A percentile compares a stretch with the other conserved stretches of the same genome.
These are phyloP conservation scores for Galerucella pusilla DNA, from an alignment of 2,888 invertebrate species.

Conservation along the genomic window DNA sequence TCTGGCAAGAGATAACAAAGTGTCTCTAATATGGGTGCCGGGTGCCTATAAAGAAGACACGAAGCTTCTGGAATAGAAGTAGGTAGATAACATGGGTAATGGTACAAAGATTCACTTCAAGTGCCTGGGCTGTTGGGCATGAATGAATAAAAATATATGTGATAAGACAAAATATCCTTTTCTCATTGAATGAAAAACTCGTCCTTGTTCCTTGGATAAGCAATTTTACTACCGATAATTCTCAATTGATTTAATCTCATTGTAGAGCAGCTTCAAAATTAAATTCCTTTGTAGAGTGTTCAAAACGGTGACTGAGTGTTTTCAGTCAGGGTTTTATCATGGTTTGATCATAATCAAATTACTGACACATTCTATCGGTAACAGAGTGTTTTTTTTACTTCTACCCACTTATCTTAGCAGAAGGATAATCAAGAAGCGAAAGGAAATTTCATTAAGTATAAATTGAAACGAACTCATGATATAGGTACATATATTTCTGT, in stretches of 20 bases:
- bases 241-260: slow-evolving; percentile 9
- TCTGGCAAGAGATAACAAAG: too few relatives aligned
- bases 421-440: neutral
- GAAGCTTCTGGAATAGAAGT: too few relatives aligned
- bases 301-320: neutral
- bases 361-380: neutral
- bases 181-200: too few relatives aligned
- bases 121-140: too few relatives aligned
- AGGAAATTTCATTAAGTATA: neutral
- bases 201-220: neutral
- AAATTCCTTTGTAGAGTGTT: slow-evolving; percentile 7
- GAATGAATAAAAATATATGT: too few relatives aligned
- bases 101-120: too few relatives aligned
- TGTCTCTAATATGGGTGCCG: too few relatives aligned
- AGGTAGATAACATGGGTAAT: too few relatives aligned
- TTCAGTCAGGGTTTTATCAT: slow-evolving; percentile 1
- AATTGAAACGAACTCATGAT: too few relatives aligned
- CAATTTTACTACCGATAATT: slow-evolving; percentile 9
- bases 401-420: neutral
- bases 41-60: too few relatives aligned
- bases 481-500: too few relatives aligned
- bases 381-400: neutral
- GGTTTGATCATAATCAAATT: slow-evolving; percentile 10
- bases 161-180: too few relatives aligned
- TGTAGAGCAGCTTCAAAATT: slow-evolving; percentile 3